These are phyloP conservation scores for Tapirus indicus DNA, from an alignment of 2,797 vertebrate genomes.

Conservation along the genomic window DNA sequence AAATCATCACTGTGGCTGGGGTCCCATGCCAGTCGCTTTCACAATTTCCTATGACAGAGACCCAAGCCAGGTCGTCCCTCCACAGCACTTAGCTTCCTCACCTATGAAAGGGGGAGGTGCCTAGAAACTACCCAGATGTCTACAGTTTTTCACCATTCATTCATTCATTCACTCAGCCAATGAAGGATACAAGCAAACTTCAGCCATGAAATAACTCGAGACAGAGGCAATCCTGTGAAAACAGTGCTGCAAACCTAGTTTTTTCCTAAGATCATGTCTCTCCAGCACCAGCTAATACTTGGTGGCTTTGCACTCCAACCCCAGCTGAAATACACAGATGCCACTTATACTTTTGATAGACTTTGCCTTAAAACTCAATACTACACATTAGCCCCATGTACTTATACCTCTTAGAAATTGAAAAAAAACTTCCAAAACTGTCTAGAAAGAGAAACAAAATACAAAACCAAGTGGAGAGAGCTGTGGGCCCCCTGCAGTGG, in stretches of 20 bases:
- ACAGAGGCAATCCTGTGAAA: neutral
- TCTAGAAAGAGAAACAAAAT: slow-evolving; percentile 49
- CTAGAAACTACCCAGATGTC: neutral
- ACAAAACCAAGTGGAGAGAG: neutral
- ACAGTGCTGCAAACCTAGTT: no score
- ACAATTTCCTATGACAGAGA: neutral
- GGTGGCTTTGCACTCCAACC: neutral
- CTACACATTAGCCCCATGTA: neutral
- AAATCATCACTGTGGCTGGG: neutral
- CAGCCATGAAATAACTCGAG: neutral
- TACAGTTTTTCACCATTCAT: neutral
- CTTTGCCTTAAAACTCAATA: neutral
- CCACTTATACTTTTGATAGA: neutral
- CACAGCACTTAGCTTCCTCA: neutral
- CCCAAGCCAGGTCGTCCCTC: neutral
- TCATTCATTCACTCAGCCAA: neutral
- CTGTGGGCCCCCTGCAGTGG: accelerated
- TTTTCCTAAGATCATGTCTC: neutral
- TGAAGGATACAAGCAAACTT: neutral
- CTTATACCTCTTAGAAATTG: neutral
- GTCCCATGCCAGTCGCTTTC: neutral
- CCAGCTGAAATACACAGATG: neutral
- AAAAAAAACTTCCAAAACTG: slow-evolving; percentile 40
- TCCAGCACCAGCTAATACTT: neutral
- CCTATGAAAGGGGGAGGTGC: neutral